Evolutionary conservation across 2,797 vertebrate genomes (phyloP).

Genomic region (Antennarius maculatus): DNA sequence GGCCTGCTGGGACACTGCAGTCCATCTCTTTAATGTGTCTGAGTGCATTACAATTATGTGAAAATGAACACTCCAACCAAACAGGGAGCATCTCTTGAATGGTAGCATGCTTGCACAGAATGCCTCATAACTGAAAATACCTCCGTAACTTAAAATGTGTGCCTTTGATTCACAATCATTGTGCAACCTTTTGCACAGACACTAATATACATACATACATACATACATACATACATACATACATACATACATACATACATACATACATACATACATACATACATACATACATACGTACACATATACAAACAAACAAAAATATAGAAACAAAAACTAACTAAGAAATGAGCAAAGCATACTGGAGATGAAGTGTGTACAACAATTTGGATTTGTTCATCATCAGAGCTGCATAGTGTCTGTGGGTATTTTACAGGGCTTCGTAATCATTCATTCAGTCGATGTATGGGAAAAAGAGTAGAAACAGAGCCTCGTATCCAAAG

Average conservation of each 20-base stretch:
- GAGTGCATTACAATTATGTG: constrained; percentile 67
- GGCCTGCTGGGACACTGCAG: constrained; percentile 45
- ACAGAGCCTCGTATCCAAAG: constrained; percentile 73
- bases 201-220: neutral
- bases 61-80: constrained; percentile 55
- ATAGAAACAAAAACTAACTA: neutral
- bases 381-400: constrained; percentile 18
- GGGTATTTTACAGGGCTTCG: constrained; percentile 71
- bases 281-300: neutral
- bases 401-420: constrained; percentile 69
- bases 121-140: too few species aligned
- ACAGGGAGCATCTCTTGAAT: constrained; percentile 54
- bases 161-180: neutral
- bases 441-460: constrained; percentile 78
- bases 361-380: constrained; percentile 12
- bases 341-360: neutral
- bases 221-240: neutral
- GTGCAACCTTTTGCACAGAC: neutral
- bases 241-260: too few species aligned
- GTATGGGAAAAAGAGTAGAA: constrained; percentile 80
- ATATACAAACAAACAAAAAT: neutral
- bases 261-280: neutral
- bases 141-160: constrained; percentile 21
- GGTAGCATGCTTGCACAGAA: constrained; percentile 44
- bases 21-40: constrained; percentile 69